These are phyloP conservation scores for Spilosoma lubricipeda DNA, from an alignment of 2,888 invertebrate genomes.

Conservation along the genomic window DNA sequence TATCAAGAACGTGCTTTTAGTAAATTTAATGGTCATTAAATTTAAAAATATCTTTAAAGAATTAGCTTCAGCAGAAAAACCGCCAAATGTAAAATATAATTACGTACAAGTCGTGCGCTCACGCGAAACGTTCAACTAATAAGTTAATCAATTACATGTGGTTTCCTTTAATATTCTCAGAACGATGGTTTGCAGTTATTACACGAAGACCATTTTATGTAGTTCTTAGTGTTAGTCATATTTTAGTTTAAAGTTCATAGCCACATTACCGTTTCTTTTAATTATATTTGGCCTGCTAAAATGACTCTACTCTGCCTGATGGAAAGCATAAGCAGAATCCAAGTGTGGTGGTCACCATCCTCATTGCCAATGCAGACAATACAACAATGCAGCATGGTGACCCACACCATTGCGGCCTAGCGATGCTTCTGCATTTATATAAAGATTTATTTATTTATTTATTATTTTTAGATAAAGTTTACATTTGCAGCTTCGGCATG, in stretches of 20 bases:
- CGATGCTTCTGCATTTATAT: too few relatives aligned
- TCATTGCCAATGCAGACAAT: too few relatives aligned
- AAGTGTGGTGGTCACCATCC: too few relatives aligned
- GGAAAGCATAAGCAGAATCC: too few relatives aligned
- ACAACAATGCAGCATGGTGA: too few relatives aligned
- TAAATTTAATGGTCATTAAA: conserved; percentile 17
- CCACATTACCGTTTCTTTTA: not conserved
- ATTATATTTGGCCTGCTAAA: too few relatives aligned
- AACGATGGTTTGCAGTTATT: conserved; percentile 31
- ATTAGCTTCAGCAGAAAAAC: conserved; percentile 21
- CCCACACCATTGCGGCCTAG: too few relatives aligned
- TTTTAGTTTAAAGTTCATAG: not conserved
- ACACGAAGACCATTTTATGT: not conserved
- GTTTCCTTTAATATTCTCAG: conserved; percentile 61
- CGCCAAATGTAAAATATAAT: conserved; percentile 28
- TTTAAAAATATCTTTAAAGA: conserved; percentile 15
- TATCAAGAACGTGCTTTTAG: conserved; percentile 1
- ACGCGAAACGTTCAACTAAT: conserved; percentile 53
- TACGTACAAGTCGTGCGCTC: conserved; percentile 45
- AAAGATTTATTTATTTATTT: too few relatives aligned
- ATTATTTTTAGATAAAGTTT: too few relatives aligned
- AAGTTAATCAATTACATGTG: conserved; percentile 54
- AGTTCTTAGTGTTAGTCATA: not conserved
- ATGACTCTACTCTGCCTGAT: too few relatives aligned
- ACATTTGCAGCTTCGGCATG: not conserved